Conservation (phyloP, 2,888 invertebrate genomes). For the Ochropleura leucogaster region DNA sequence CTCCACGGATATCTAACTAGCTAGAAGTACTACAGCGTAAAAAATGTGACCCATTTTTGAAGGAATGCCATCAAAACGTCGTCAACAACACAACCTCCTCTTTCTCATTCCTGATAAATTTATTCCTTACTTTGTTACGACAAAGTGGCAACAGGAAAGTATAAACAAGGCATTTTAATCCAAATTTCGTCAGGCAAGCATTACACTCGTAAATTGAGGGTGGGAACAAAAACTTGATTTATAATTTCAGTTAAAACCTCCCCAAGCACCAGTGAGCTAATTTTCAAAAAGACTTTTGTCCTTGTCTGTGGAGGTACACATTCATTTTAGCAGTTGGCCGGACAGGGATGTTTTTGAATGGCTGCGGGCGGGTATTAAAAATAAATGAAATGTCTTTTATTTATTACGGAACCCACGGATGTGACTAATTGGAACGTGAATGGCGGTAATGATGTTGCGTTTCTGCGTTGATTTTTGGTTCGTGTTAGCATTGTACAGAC, state of each 20-base stretch:
- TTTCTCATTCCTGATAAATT: conserved; percentile 58
- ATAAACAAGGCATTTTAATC: conserved; percentile 66
- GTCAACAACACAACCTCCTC: conserved; percentile 34
- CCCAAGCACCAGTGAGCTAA: conserved; percentile 74
- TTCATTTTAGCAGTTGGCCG: conserved; percentile 73
- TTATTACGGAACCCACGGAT: conserved; percentile 71
- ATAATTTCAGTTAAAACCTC: conserved; percentile 76
- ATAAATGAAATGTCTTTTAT: conserved; percentile 74
- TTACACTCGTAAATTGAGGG: conserved; percentile 62
- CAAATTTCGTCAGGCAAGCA: conserved; percentile 65
- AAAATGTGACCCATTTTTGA: conserved; percentile 43
- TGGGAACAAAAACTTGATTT: conserved; percentile 79
- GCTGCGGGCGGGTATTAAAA: conserved; percentile 73
- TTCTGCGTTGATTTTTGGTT: conserved; percentile 42
- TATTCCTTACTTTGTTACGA: conserved; percentile 58
- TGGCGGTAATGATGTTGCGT: conserved; percentile 70
- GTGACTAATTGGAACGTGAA: conserved; percentile 75
- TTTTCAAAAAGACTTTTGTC: conserved; percentile 80
- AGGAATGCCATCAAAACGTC: conserved; percentile 54
- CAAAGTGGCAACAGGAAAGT: conserved; percentile 60
- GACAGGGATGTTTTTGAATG: conserved; percentile 73
- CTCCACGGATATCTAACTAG: conserved; percentile 15
- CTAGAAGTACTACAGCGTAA: conserved; percentile 8
- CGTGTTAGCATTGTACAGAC: conserved; percentile 9
- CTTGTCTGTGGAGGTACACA: conserved; percentile 71